These are phyloP conservation scores for Chymomyza procnemis DNA, from an alignment of 2,888 invertebrate species.

Conservation along the genomic window DNA sequence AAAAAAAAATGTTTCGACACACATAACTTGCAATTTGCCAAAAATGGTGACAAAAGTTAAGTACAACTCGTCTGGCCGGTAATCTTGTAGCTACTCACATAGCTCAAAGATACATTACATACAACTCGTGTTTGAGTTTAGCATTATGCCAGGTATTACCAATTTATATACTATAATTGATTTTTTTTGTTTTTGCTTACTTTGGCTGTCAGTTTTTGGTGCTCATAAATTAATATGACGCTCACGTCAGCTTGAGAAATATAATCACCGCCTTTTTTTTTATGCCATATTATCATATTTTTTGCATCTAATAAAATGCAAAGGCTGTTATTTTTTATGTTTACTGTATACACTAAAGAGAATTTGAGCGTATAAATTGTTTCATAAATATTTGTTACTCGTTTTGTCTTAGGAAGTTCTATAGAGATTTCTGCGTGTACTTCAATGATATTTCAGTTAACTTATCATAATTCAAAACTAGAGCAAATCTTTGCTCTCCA, in stretches of 20 bases:
- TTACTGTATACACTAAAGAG: slow-evolving; percentile 20
- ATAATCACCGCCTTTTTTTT: slow-evolving; percentile 4
- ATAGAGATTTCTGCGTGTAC: too few relatives aligned
- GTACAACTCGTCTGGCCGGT: slow-evolving; percentile 15
- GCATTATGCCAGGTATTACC: slow-evolving; percentile 30
- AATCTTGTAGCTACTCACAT: slow-evolving; percentile 14
- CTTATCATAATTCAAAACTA: too few relatives aligned
- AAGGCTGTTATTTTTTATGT: slow-evolving; percentile 35
- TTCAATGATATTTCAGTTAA: too few relatives aligned
- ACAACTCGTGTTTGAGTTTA: not conserved
- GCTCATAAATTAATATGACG: slow-evolving; percentile 60
- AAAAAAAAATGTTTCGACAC: slow-evolving; percentile 28
- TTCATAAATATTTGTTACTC: too few relatives aligned
- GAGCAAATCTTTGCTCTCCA: too few relatives aligned
- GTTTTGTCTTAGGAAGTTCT: too few relatives aligned
- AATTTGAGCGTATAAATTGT: too few relatives aligned
- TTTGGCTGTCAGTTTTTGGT: slow-evolving; percentile 23
- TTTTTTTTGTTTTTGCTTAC: slow-evolving; percentile 16
- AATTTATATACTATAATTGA: slow-evolving; percentile 11
- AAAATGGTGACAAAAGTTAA: slow-evolving; percentile 50
- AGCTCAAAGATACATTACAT: slow-evolving; percentile 10
- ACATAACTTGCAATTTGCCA: slow-evolving; percentile 58
- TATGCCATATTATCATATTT: slow-evolving; percentile 12
- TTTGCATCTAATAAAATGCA: slow-evolving; percentile 43
- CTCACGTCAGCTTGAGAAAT: slow-evolving; percentile 61